phyloP scores from a whole-genome alignment of 2,888 invertebrate species.

The Itoplectis maculator region DNA sequence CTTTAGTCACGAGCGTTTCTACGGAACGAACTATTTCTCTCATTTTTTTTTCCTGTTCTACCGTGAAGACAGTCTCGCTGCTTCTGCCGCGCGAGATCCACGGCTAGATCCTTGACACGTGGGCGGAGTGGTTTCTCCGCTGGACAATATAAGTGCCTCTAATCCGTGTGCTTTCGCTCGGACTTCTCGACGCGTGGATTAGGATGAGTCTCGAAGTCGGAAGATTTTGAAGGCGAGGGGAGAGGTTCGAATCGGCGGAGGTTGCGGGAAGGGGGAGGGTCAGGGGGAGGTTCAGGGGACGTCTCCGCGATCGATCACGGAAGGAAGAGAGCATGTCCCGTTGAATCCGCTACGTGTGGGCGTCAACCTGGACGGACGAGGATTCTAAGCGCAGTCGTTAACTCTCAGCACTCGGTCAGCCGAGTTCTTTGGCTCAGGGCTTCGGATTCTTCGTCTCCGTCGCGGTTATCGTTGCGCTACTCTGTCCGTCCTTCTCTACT shows the following conservation, averaged over 20 bases:
- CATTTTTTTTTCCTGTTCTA: conserved; percentile 2
- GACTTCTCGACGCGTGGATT: conserved; percentile 16
- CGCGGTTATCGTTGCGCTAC: conserved; percentile 32
- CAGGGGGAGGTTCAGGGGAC: background rate
- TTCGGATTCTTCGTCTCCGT: conserved; percentile 43
- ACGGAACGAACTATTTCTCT: conserved; percentile 25
- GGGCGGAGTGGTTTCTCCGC: conserved; percentile 51
- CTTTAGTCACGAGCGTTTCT: conserved; percentile 20
- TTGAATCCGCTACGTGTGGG: conserved; percentile 78
- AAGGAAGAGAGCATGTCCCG: conserved; percentile 83
- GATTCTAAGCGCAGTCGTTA: conserved; percentile 72
- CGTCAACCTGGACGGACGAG: conserved; percentile 69
- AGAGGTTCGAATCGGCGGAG: too few relatives aligned
- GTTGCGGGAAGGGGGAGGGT: conserved; percentile 3
- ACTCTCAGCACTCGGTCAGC: conserved; percentile 80
- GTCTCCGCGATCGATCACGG: conserved; percentile 77
- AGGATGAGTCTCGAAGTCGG: conserved; percentile 39
- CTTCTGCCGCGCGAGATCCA: conserved; percentile 36
- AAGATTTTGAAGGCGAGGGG: conserved; percentile 17
- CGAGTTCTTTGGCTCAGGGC: conserved; percentile 80
- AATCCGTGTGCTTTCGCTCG: conserved; percentile 42
- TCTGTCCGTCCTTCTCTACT: conserved; percentile 42
- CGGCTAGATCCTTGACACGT: conserved; percentile 44
- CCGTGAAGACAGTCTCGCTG: conserved; percentile 32
- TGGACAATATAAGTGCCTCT: conserved; percentile 45